Evolutionary conservation across 2,888 invertebrate species (phyloP).

Genomic region (Keiferia lycopersicella): DNA sequence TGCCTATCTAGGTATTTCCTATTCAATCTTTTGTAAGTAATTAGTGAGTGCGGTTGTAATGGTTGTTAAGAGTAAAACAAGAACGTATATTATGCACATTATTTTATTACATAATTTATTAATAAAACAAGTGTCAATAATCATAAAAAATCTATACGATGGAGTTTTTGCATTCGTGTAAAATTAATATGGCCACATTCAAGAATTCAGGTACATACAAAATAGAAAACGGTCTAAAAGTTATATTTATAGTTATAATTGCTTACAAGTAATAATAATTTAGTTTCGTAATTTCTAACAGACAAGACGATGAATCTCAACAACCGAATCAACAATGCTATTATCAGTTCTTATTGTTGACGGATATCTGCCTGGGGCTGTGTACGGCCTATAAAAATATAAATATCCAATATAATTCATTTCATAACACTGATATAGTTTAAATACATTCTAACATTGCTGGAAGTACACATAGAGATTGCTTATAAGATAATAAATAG

Average conservation of each 20-base stretch:
- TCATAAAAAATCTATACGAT: slow-evolving; percentile 59
- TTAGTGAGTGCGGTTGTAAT: too few relatives aligned
- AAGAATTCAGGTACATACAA: slow-evolving; percentile 79
- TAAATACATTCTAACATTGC: slow-evolving; percentile 43
- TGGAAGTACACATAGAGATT: slow-evolving; percentile 34
- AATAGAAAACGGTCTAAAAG: slow-evolving; percentile 65
- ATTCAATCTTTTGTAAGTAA: neutral
- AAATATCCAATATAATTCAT: slow-evolving; percentile 59
- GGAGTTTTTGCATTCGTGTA: slow-evolving; percentile 54
- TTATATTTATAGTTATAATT: slow-evolving; percentile 52
- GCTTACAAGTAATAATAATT: slow-evolving; percentile 68
- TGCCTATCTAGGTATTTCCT: neutral
- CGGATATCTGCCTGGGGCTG: slow-evolving; percentile 52
- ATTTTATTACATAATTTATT: slow-evolving; percentile 71
- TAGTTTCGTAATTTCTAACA: slow-evolving; percentile 71
- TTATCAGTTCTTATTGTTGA: slow-evolving; percentile 58
- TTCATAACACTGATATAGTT: slow-evolving; percentile 58
- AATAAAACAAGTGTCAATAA: slow-evolving; percentile 71
- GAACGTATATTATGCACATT: slow-evolving; percentile 60
- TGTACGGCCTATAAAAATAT: slow-evolving; percentile 60
- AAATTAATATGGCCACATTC: slow-evolving; percentile 77
- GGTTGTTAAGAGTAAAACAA: slow-evolving; percentile 27
- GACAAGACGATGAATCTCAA: slow-evolving; percentile 70
- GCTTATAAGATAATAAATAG: slow-evolving; percentile 31
- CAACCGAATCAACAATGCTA: slow-evolving; percentile 58